Evolutionary conservation across 2,113 vertebrate species (phyloP).

Genomic region (Hemichromis elongatus): DNA sequence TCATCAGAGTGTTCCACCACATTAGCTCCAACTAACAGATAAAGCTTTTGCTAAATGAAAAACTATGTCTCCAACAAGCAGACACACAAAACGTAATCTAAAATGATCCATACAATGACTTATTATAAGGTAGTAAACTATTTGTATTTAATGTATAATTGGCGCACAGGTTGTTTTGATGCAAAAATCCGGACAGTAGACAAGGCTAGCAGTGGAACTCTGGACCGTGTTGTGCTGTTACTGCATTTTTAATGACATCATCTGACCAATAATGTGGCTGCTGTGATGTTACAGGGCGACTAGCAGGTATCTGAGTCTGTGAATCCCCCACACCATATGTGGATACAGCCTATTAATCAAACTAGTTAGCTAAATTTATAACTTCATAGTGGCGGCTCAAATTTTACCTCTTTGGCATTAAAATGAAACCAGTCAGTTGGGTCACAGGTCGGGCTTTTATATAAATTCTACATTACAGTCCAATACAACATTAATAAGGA

Average conservation of each 20-base stretch:
- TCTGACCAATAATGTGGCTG: background rate
- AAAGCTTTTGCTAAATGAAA: no score
- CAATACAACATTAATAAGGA: background rate
- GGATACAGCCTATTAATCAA: background rate
- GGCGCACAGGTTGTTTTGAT: no score
- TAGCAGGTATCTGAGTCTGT: background rate
- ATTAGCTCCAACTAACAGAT: no score
- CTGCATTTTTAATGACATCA: background rate
- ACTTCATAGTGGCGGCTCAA: background rate
- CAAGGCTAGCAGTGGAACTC: no score
- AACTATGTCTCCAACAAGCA: no score
- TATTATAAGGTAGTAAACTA: no score
- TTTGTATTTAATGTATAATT: no score
- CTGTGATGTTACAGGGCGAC: background rate
- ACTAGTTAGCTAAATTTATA: no score
- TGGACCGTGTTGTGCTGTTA: background rate
- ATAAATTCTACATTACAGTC: background rate
- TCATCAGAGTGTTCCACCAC: no score
- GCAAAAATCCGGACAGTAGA: no score
- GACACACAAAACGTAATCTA: no score
- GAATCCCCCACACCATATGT: background rate
- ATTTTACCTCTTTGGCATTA: background rate
- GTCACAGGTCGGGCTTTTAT: background rate
- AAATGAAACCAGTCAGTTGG: background rate
- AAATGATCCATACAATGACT: no score